Conservation (phyloP, 2,113 vertebrate species). For the Bufo bufo region DNA sequence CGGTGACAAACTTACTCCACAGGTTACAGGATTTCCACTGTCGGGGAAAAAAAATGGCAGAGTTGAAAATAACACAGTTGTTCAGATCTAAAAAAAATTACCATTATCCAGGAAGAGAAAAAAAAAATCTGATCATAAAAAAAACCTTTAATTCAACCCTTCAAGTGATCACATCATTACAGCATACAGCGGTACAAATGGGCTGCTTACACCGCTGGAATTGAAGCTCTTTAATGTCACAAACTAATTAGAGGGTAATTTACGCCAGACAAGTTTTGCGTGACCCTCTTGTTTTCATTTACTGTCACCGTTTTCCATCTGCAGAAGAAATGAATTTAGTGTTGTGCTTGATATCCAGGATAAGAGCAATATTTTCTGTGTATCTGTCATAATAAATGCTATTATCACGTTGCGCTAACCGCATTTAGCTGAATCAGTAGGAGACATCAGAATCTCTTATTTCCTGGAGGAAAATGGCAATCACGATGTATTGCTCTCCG, state of each 20-base stretch:
- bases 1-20: conserved; percentile 56
- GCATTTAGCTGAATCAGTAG: conserved; percentile 35
- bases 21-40: conserved; percentile 52
- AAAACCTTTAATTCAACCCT: not conserved
- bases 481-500: not conserved
- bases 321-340: conserved; percentile 30
- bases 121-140: conserved; percentile 20
- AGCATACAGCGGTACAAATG: not conserved
- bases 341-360: conserved; percentile 4
- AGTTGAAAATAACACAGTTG: conserved; percentile 36
- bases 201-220: not conserved
- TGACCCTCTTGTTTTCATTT: conserved; percentile 34
- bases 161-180: not conserved
- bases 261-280: not conserved
- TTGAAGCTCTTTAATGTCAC: conserved; percentile 8
- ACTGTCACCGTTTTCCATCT: conserved; percentile 14
- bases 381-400: conserved; percentile 46
- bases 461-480: conserved; percentile 32
- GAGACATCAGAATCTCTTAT: conserved; percentile 40
- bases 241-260: conserved; percentile 14
- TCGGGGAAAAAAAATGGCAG: conserved; percentile 46
- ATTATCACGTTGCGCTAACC: conserved; percentile 24
- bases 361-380: conserved; percentile 22
- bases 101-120: not conserved
- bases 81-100: conserved; percentile 44